Conservation (phyloP, 2,888 invertebrate genomes). For the Tetheella fluctuosa region DNA sequence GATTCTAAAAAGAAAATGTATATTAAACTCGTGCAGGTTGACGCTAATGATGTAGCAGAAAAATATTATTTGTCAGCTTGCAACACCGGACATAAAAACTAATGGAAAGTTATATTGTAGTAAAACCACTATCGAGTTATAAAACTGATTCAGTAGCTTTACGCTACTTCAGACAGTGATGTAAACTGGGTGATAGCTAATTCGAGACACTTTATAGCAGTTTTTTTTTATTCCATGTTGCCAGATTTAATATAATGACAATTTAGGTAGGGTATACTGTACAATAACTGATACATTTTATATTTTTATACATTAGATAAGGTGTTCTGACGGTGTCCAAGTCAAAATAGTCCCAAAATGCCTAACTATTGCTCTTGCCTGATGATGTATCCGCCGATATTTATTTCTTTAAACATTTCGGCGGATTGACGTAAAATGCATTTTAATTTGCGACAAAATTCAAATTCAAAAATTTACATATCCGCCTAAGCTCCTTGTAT, state of each 20-base stretch:
- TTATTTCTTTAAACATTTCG: not conserved
- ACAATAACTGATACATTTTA: too few species aligned
- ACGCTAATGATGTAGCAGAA: constrained; percentile 13
- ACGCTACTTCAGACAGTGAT: not conserved
- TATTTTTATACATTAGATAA: too few species aligned
- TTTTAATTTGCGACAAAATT: constrained; percentile 12
- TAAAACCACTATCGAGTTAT: constrained; percentile 55
- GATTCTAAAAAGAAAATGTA: constrained; percentile 7
- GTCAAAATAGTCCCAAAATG: too few species aligned
- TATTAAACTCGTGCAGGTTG: constrained; percentile 13
- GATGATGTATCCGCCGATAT: not conserved
- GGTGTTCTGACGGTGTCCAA: too few species aligned
- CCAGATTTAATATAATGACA: not conserved
- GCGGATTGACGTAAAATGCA: not conserved
- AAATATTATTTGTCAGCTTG: constrained; percentile 43
- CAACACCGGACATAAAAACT: constrained; percentile 62
- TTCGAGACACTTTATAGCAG: constrained; percentile 10
- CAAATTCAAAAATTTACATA: constrained; percentile 36
- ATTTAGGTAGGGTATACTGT: not conserved
- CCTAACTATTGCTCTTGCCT: too few species aligned
- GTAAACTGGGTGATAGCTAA: constrained; percentile 6
- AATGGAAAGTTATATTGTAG: constrained; percentile 60
- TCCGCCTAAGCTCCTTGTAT: constrained; percentile 42
- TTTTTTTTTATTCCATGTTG: not conserved
- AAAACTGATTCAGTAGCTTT: constrained; percentile 38